Evolutionary conservation across 2,888 invertebrate species (phyloP), one percentile per base, ranked within the genome.

Genomic region (Bellardia pandia): DNA sequence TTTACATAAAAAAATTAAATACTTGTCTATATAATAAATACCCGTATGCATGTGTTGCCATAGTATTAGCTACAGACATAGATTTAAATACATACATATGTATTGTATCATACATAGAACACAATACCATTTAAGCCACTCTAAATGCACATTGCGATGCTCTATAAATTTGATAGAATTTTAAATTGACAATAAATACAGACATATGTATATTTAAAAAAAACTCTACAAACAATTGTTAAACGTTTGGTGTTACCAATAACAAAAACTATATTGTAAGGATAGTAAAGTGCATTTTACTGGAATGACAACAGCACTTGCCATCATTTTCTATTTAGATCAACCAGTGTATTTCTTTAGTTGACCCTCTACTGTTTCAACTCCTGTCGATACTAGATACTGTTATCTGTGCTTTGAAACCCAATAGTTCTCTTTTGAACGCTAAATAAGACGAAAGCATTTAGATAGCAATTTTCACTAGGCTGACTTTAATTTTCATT

Each of bases 141-240:
- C 45, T 71, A 85, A 87, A 88, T 83, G 85, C 80, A 88, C 82
- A 85, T 71, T 88, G 64, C 77, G 76, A 53, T 77, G 69, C 79
- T 86, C 83, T 88, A 88, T 88, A 88, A 88, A 88, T 88, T 86
- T 86, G 86, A 64, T 88, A 83, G 85, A 86, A 87, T 88, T 86
- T 83, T 71, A 82, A 76, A 86, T 83, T 84, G 79, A 66, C 75
- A 75, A 76, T 66, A 83, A 83, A 79, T 80, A 76, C 66, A 66
- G 72, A 86, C 66, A 78, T 56, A 66, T 66, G 9, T 56, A 13
- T 7, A 60, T 1, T n/a, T 9, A 48, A 62, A 16, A 48, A 60
- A 16, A 33, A 45, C 8, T 13, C 60, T 6, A 45, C 42, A 8
- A 7, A 16, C 48, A 76, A 72, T 14, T 72, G 72, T 72, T 72